A percentile compares a stretch with the other conserved stretches of the same genome.
These are phyloP conservation scores for Belgica antarctica DNA, from an alignment of 2,888 invertebrate species.

Conservation along the genomic window DNA sequence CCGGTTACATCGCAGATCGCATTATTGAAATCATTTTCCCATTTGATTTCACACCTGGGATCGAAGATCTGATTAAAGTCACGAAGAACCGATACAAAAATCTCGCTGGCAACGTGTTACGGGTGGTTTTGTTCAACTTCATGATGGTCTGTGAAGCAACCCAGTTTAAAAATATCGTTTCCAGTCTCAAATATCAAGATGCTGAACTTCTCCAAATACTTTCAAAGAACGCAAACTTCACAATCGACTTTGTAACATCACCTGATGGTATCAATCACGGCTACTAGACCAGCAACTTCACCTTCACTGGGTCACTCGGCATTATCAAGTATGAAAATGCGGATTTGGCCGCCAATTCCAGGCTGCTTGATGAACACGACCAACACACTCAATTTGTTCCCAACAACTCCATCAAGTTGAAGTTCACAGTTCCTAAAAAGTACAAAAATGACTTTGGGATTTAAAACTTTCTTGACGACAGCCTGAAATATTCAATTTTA, in stretches of 20 bases:
- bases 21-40: not conserved
- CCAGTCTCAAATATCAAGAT: slow-evolving; percentile 21
- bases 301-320: slow-evolving; percentile 21
- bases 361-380: slow-evolving; percentile 19
- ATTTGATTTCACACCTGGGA: not conserved
- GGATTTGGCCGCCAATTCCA: slow-evolving; percentile 31
- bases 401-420: not conserved
- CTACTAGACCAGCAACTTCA: slow-evolving; percentile 22
- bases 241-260: slow-evolving; percentile 17
- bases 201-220: slow-evolving; percentile 11
- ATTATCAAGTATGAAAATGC: slow-evolving; percentile 24
- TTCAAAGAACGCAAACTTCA: slow-evolving; percentile 16
- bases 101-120: not conserved
- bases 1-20: not conserved
- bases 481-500: not conserved
- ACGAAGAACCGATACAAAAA: not conserved
- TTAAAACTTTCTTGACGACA: slow-evolving; percentile 24
- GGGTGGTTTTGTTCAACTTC: slow-evolving; percentile 13
- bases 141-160: slow-evolving; percentile 25
- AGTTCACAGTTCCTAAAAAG: slow-evolving; percentile 19
- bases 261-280: slow-evolving; percentile 32
- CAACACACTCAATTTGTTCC: not conserved
- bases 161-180: not conserved
- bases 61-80: not conserved
- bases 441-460: too few species aligned